A percentile compares a stretch with the other conserved stretches of the same genome.
phyloP scores from a whole-genome alignment of 2,797 vertebrate species.

The Saxicola maurus region DNA sequence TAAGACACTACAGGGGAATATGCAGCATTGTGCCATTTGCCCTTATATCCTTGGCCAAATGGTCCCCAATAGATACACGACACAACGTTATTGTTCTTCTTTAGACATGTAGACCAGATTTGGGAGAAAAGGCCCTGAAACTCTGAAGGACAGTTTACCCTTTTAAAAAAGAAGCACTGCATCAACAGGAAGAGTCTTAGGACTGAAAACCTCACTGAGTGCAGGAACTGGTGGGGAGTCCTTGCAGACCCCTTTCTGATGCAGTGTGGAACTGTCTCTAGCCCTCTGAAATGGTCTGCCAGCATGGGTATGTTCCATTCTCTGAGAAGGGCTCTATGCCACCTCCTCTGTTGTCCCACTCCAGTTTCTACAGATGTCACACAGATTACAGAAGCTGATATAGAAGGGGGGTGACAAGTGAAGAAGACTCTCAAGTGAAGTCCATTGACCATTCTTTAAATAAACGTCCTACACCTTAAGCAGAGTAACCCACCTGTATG shows the following conservation, averaged over 20 bases:
- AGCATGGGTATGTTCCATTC: neutral
- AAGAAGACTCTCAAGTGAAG: neutral
- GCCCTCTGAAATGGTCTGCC: neutral
- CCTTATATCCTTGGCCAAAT: neutral
- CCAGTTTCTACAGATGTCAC: neutral
- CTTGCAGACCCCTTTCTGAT: neutral
- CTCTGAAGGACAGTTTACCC: neutral
- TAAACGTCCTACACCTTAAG: neutral
- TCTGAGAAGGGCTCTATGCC: neutral
- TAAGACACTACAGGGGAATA: neutral
- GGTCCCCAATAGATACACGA: neutral
- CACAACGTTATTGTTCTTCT: neutral
- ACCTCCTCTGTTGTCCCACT: neutral
- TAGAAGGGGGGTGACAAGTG: neutral
- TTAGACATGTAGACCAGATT: neutral
- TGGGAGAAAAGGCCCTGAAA: neutral
- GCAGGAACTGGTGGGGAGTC: neutral
- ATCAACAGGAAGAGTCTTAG: neutral
- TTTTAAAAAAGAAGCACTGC: neutral
- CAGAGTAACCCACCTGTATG: conserved; percentile 82
- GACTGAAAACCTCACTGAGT: neutral
- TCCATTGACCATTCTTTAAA: neutral
- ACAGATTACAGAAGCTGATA: neutral
- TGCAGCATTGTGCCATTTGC: neutral
- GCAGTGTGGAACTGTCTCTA: neutral